Percentiles rank a stretch among this genome's conserved stretches.
Conservation (phyloP, 1,140 invertebrate genomes). For the Ylistrum balloti region DNA sequence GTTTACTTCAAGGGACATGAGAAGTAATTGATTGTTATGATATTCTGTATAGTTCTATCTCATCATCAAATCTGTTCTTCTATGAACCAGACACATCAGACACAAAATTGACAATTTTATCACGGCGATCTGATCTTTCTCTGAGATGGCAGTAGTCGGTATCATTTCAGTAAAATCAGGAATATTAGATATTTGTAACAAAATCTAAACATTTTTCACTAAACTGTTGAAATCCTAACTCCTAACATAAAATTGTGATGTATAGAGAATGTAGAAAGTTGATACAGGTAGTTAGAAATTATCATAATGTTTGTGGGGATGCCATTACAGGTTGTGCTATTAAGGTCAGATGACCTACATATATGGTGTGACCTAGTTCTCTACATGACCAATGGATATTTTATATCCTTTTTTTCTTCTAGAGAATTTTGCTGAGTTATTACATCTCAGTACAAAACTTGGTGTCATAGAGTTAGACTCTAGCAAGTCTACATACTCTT, state of each 20-base stretch:
- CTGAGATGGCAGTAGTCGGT: not conserved
- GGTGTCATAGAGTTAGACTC: no score
- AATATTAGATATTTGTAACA: not conserved
- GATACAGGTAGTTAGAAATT: not conserved
- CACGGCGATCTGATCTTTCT: not conserved
- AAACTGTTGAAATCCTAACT: not conserved
- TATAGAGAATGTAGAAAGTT: not conserved
- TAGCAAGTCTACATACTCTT: no score
- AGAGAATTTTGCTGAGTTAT: no score
- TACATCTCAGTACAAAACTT: no score
- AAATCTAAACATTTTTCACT: conserved; percentile 1
- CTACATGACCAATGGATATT: no score
- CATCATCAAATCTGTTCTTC: not conserved
- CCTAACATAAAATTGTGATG: not conserved
- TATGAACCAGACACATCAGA: not conserved
- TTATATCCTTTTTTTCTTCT: no score
- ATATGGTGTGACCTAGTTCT: not conserved
- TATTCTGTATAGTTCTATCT: no score
- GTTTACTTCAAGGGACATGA: no score
- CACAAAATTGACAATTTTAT: not conserved
- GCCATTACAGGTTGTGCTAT: not conserved
- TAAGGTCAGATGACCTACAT: not conserved
- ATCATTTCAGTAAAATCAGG: not conserved
- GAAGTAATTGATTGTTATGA: no score
- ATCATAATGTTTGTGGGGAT: not conserved